A percentile compares a stretch with the other conserved stretches of the same genome.
Conservation (phyloP, 92 coral and sea anemone species). For the Hydrozoanthus gracilis region DNA sequence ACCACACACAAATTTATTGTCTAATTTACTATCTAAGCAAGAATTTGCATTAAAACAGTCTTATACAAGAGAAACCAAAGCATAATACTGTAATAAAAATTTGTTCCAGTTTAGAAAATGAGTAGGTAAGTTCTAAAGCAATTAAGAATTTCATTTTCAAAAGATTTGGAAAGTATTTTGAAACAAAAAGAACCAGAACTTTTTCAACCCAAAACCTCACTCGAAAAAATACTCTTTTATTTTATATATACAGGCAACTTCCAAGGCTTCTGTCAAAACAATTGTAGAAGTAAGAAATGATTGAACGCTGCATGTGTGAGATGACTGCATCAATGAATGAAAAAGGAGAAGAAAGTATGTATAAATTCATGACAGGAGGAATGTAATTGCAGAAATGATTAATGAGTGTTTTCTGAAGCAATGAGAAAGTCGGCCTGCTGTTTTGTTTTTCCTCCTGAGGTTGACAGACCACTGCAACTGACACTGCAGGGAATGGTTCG, state of each 20-base stretch:
- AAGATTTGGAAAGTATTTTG: too few relatives aligned
- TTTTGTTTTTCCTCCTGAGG: slow-evolving; percentile 71
- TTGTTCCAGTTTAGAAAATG: too few relatives aligned
- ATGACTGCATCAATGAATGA: slow-evolving; percentile 23
- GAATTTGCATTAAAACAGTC: too few relatives aligned
- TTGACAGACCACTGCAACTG: slow-evolving; percentile 70
- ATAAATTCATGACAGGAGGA: neutral
- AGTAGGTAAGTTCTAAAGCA: too few relatives aligned
- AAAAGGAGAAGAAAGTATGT: slow-evolving; percentile 13
- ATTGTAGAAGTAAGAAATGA: neutral
- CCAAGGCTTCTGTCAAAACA: slow-evolving; percentile 18
- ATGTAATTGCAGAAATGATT: neutral
- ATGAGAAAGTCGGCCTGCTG: slow-evolving; percentile 38
- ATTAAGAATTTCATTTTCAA: too few relatives aligned
- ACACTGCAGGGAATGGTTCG: slow-evolving; percentile 74
- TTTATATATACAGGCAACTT: slow-evolving; percentile 6
- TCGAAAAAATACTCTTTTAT: neutral
- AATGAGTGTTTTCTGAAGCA: slow-evolving; percentile 30
- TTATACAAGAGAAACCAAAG: too few relatives aligned
- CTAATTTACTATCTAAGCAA: too few relatives aligned
- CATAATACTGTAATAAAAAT: too few relatives aligned
- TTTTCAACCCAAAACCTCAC: neutral
- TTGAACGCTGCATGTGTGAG: slow-evolving; percentile 30
- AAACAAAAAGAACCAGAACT: neutral
- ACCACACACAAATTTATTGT: too few relatives aligned